A percentile compares a stretch with the other conserved stretches of the same genome.
Conservation (phyloP, 2,888 invertebrate genomes). For the Plemyria rubiginata region DNA sequence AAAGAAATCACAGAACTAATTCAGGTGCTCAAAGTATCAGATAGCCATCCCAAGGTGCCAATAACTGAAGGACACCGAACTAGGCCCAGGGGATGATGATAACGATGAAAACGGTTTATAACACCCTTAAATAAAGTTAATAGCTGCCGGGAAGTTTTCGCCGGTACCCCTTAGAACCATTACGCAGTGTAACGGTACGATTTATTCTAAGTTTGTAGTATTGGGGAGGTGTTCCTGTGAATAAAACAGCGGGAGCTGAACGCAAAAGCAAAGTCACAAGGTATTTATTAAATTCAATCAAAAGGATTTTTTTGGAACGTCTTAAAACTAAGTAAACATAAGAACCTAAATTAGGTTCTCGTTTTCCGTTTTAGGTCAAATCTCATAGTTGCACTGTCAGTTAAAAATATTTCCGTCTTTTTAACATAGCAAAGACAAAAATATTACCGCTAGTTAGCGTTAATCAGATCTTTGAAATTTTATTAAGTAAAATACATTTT, state of each 20-base stretch:
- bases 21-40: constrained; percentile 41
- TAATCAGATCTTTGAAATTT: too few species aligned
- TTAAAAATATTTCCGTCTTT: too few species aligned
- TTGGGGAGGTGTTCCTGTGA: constrained; percentile 43
- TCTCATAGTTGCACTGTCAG: too few species aligned
- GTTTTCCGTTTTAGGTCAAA: too few species aligned
- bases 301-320: too few species aligned
- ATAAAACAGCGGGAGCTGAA: constrained; percentile 14
- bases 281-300: too few species aligned
- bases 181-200: constrained; percentile 76
- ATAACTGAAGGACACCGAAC: constrained; percentile 70
- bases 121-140: constrained; percentile 83
- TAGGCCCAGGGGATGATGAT: constrained; percentile 74
- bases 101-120: constrained; percentile 81
- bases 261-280: too few species aligned
- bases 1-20: constrained; percentile 32
- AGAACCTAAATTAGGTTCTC: too few species aligned
- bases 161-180: constrained; percentile 76
- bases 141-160: constrained; percentile 79
- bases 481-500: too few species aligned
- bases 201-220: constrained; percentile 79
- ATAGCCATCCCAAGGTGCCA: constrained; percentile 53
- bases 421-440: too few species aligned
- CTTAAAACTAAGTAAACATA: too few species aligned
- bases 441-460: too few species aligned